A percentile compares a stretch with the other conserved stretches of the same genome.
phyloP scores from a whole-genome alignment of 2,797 vertebrate species.

The Gymnodraco acuticeps region DNA sequence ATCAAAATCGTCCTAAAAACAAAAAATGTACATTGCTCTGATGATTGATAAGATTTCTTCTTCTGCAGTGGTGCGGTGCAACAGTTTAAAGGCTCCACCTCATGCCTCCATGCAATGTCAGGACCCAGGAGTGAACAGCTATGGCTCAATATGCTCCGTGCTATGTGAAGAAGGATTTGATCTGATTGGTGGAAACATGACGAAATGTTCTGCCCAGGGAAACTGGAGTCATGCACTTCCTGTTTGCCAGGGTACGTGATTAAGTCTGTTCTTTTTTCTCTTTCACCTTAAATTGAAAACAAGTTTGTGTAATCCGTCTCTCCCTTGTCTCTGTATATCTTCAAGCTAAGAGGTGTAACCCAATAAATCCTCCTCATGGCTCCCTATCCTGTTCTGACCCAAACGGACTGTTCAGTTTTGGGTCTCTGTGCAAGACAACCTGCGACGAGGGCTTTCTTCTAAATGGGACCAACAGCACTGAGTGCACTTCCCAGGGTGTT shows the following conservation, averaged over 20 bases:
- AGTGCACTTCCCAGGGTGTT: conserved; percentile 59
- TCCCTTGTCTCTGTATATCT: background rate
- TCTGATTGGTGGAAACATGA: conserved; percentile 62
- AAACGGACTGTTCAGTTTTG: conserved; percentile 66
- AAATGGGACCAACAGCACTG: conserved; percentile 50
- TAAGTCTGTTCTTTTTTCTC: background rate
- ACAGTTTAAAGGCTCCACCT: conserved; percentile 43
- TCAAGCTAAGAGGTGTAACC: conserved; percentile 45
- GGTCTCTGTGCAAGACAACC: conserved; percentile 54
- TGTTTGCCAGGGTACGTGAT: conserved; percentile 70
- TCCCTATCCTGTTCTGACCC: conserved; percentile 55
- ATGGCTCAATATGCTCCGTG: conserved; percentile 63
- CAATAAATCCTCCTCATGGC: conserved; percentile 38
- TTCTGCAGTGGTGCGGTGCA: conserved; percentile 58
- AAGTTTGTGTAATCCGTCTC: background rate
- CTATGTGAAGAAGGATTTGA: conserved; percentile 74
- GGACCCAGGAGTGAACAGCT: conserved; percentile 64
- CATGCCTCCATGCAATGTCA: conserved; percentile 62
- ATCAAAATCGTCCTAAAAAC: background rate
- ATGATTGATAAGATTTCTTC: conserved; percentile 10
- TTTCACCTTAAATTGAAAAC: no score
- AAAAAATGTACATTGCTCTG: background rate
- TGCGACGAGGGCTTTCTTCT: conserved; percentile 70
- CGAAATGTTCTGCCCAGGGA: conserved; percentile 65
- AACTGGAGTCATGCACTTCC: conserved; percentile 72